Conservation (phyloP, 2,113 vertebrate species). For the Percina caprodes region DNA sequence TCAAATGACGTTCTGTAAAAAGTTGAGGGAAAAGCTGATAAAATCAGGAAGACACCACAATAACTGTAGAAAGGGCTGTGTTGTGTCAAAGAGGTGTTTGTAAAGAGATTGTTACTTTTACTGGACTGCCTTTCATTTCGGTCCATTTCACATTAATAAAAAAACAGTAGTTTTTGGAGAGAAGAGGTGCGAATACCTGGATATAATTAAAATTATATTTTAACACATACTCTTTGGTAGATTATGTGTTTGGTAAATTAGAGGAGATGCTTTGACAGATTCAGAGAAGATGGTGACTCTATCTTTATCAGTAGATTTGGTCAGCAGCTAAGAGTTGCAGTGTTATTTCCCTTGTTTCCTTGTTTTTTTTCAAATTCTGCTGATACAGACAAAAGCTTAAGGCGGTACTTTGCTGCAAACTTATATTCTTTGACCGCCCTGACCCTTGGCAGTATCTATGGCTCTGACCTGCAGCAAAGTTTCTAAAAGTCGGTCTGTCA, state of each 20-base stretch:
- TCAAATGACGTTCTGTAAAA: background rate
- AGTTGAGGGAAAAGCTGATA: background rate
- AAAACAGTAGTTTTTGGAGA: background rate
- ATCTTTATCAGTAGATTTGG: background rate
- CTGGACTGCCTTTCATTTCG: background rate
- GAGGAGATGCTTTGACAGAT: background rate
- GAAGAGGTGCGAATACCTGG: no score
- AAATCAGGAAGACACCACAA: background rate
- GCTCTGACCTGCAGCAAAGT: no score
- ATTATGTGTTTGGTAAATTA: background rate
- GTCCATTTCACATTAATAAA: background rate
- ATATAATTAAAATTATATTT: background rate
- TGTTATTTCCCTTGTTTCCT: background rate
- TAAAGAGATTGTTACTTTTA: background rate
- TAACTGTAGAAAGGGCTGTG: background rate
- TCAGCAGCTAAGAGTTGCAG: background rate
- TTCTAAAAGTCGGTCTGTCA: no score
- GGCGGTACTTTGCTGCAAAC: no score
- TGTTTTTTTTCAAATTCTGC: no score
- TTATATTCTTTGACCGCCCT: no score
- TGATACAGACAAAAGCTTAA: no score
- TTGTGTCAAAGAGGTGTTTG: background rate
- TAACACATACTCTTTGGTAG: background rate
- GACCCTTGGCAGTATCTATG: no score
- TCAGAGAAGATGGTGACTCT: background rate